Evolutionary conservation across 2,888 invertebrate species (phyloP), one percentile per base, ranked within the genome.

Genomic region (Apodemia mormo): DNA sequence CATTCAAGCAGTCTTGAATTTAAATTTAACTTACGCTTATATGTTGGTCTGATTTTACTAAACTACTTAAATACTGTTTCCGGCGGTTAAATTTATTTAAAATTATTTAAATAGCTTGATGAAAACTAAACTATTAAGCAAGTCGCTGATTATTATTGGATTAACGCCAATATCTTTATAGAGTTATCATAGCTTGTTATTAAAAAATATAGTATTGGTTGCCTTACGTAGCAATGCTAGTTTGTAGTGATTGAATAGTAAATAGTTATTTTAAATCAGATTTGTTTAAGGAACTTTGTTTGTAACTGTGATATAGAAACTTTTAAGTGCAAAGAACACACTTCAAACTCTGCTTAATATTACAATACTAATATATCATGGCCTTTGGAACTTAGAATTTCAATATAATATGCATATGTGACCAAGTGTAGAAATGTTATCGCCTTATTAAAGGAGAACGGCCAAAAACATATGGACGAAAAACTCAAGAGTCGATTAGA

Each of bases 291-390:
- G 69, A 71, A 71, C 67, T 75, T 77, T 73, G 70, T 78, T 77
- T 78, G 71, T 76, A 74, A 78, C 79, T 79, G 80, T 80, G 79
- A 79, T 80, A 78, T 75, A 75, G 76, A 77, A 76, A 58, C 12
- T 30, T 33, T 61, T 61, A 61, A 61, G 33, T 61, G 61, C 61
- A 61, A 33, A 33, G 9, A 61, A 61, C 33, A 61, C 61, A 61
- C 33, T 33, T 52, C 6, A 52, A n/a, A 30, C 7, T 14, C 14
- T 30, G 61, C 29, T 56, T 61, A 29, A 61, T 30, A 52, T 52
- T 52, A 29, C 2, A 33, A 12, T 33, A 61, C 9, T 56, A 54
- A 40, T 14, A 29, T 9, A 30, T 45, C 12, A 45, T 30, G 61
- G 61, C 61, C 61, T 64, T 64, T 61, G 61, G 33, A 33, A 37